These are phyloP conservation scores for Babylonia areolata DNA, from an alignment of 1,140 invertebrate genomes.

Conservation along the genomic window DNA sequence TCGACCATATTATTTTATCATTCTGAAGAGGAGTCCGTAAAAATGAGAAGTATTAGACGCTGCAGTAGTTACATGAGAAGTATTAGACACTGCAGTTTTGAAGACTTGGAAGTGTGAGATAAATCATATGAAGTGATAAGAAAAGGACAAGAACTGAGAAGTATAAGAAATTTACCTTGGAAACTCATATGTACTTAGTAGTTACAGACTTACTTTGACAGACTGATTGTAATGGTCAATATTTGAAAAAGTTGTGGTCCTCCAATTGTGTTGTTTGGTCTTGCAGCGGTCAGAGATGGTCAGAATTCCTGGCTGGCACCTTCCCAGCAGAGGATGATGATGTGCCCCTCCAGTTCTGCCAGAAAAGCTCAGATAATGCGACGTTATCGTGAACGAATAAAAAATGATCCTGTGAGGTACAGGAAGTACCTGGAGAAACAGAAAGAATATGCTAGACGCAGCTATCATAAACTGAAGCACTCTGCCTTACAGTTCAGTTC, in stretches of 20 bases:
- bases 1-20: too few species aligned
- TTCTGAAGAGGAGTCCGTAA: too few species aligned
- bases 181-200: too few species aligned
- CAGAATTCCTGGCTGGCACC: background rate
- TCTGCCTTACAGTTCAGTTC: background rate
- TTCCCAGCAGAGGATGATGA: background rate
- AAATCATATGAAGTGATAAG: too few species aligned
- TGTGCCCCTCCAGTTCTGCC: background rate
- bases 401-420: background rate
- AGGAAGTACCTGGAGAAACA: background rate
- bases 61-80: too few species aligned
- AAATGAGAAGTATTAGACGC: too few species aligned
- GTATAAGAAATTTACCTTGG: too few species aligned
- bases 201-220: too few species aligned
- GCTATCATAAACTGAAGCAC: background rate
- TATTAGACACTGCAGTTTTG: too few species aligned
- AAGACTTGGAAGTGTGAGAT: too few species aligned
- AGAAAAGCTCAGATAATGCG: background rate
- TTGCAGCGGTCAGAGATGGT: background rate
- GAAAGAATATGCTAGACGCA: background rate
- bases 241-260: background rate
- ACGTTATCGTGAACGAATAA: background rate
- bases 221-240: too few species aligned
- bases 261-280: constrained; percentile 2
- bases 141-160: too few species aligned